Evolutionary conservation across 2,113 vertebrate genomes (phyloP).

Genomic region (Felis chaus): DNA sequence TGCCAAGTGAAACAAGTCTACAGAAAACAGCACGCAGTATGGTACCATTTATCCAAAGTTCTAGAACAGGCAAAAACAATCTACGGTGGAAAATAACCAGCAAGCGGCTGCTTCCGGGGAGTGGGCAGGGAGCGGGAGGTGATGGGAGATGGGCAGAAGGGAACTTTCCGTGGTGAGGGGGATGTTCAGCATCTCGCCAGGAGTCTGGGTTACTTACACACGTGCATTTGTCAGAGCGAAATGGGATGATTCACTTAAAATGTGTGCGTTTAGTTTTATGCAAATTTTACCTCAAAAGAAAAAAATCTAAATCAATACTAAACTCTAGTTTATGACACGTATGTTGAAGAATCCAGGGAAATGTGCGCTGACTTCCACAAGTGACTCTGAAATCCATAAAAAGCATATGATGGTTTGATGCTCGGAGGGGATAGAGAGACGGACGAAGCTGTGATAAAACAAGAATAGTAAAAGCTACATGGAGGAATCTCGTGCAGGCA

Average conservation of each 20-base stretch:
- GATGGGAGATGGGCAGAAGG: neutral
- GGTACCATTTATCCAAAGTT: neutral
- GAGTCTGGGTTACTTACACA: neutral
- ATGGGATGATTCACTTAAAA: neutral
- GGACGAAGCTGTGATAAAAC: fast-evolving
- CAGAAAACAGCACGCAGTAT: neutral
- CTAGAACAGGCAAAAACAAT: neutral
- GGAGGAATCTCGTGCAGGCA: fast-evolving
- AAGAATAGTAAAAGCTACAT: fast-evolving
- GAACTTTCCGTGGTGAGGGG: neutral
- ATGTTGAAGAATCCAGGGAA: neutral
- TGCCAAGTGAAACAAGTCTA: neutral
- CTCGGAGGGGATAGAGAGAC: too few relatives aligned
- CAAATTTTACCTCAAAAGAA: neutral
- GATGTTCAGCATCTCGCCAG: fast-evolving
- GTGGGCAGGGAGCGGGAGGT: neutral
- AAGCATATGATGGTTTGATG: neutral
- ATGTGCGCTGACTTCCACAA: neutral
- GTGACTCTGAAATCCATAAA: neutral
- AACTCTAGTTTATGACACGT: neutral
- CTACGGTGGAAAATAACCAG: neutral
- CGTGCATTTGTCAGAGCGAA: neutral
- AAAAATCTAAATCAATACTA: neutral
- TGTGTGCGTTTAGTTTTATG: neutral
- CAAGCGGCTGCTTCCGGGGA: neutral